These are phyloP conservation scores for Eupristina koningsbergeri DNA, from an alignment of 1,140 invertebrate species.

Conservation along the genomic window DNA sequence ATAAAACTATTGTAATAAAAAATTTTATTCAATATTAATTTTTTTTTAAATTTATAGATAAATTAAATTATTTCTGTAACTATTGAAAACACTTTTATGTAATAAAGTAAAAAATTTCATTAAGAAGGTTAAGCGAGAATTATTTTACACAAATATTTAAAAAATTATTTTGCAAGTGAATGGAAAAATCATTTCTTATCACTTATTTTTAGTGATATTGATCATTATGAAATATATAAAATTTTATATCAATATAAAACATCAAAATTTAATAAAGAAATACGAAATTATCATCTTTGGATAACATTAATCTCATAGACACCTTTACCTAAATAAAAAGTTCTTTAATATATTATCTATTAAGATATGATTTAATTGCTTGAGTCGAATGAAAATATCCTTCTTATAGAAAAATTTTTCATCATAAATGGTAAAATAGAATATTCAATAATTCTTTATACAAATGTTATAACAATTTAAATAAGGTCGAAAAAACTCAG, in stretches of 20 bases:
- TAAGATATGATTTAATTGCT: conserved; percentile 14
- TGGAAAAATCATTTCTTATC: not conserved
- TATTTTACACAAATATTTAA: not conserved
- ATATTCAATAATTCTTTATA: not conserved
- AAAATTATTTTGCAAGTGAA: not conserved
- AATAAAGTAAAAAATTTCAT: not conserved
- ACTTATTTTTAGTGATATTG: not conserved
- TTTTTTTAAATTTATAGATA: not conserved
- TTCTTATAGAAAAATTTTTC: not conserved
- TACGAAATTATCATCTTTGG: not conserved
- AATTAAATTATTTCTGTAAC: not conserved
- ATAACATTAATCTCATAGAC: conserved; percentile 22
- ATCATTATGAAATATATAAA: conserved; percentile 15
- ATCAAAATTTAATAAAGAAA: conserved; percentile 13
- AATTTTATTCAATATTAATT: not conserved
- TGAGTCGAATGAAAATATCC: not conserved
- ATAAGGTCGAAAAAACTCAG: not conserved
- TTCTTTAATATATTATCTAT: conserved; percentile 42
- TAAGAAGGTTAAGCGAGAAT: not conserved
- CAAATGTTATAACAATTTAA: not conserved
- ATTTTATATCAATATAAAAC: too few relatives aligned
- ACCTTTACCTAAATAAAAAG: conserved; percentile 30
- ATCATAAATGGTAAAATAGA: not conserved
- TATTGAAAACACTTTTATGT: not conserved
- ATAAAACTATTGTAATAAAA: not conserved